Percentiles rank a stretch among this genome's conserved stretches.
Evolutionary conservation across 2,113 vertebrate genomes (phyloP).

Genomic region (Periophthalmus modestus): DNA sequence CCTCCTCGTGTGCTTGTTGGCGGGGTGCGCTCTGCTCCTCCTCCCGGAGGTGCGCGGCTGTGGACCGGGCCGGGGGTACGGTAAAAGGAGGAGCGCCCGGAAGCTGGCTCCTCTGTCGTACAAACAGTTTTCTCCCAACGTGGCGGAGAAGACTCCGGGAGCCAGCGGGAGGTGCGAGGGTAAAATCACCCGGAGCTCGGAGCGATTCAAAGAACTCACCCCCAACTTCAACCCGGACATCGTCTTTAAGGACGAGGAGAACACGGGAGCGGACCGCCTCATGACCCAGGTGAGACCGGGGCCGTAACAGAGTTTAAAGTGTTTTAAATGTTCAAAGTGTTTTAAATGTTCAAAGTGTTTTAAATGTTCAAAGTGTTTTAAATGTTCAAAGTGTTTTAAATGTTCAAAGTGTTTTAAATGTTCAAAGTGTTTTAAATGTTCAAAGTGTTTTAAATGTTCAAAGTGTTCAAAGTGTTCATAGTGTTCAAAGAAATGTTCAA

Average conservation of each 20-base stretch:
- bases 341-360: too few species aligned
- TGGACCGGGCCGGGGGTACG: conserved; percentile 96
- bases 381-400: too few species aligned
- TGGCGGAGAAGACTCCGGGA: conserved; percentile 98
- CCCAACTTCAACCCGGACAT: conserved; percentile 99
- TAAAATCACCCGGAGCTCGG: conserved; percentile 97
- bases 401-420: too few species aligned
- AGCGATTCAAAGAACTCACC: conserved; percentile 98
- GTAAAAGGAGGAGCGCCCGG: conserved; percentile 93
- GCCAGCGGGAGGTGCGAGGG: conserved; percentile 97
- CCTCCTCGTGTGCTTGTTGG: conserved; percentile 74
- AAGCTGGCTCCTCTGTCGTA: conserved; percentile 98
- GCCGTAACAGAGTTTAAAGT: too few species aligned
- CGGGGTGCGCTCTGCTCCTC: conserved; percentile 82
- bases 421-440: too few species aligned
- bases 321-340: too few species aligned
- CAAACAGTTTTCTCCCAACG: conserved; percentile 99
- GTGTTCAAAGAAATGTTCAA: too few species aligned
- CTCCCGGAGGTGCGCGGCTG: conserved; percentile 84
- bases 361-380: too few species aligned
- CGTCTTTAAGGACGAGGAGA: conserved; percentile 99
- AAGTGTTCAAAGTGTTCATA: too few species aligned
- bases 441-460: too few species aligned
- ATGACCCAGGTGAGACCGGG: conserved; percentile 98
- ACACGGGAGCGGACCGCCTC: conserved; percentile 96